A percentile compares a stretch with the other conserved stretches of the same genome.
Evolutionary conservation across 2,113 vertebrate genomes (phyloP).

Genomic region (Boulengeromyrus knoepffleri): DNA sequence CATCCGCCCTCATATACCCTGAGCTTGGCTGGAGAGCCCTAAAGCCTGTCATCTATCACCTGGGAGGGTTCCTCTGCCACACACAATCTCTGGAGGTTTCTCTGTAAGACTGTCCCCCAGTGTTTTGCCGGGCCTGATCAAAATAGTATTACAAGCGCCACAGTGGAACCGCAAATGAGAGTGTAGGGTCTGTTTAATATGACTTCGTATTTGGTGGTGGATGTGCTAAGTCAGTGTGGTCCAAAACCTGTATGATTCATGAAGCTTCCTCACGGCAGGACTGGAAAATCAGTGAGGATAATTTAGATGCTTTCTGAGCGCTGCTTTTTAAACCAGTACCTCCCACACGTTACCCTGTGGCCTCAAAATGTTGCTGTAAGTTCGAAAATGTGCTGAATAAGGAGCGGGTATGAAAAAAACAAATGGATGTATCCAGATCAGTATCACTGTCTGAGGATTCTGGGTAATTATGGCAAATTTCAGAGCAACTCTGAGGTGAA

Average conservation of each 20-base stretch:
- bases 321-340: neutral
- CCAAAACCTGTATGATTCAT: neutral
- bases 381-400: neutral
- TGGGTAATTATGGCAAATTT: neutral
- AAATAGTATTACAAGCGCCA: neutral
- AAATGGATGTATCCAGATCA: neutral
- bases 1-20: conserved; percentile 32
- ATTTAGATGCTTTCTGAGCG: neutral
- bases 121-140: neutral
- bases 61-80: conserved; percentile 11
- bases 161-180: neutral
- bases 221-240: neutral
- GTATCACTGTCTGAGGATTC: neutral
- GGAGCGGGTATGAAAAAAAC: neutral
- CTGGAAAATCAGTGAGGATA: neutral
- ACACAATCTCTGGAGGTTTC: neutral
- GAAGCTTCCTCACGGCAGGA: neutral
- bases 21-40: neutral
- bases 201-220: neutral
- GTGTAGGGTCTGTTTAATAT: neutral
- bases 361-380: neutral
- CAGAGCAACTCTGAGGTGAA: neutral
- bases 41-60: conserved; percentile 22
- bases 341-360: neutral
- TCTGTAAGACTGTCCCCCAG: neutral